These are phyloP conservation scores for Charanyca ferruginea DNA, from an alignment of 2,888 invertebrate species.

Conservation along the genomic window DNA sequence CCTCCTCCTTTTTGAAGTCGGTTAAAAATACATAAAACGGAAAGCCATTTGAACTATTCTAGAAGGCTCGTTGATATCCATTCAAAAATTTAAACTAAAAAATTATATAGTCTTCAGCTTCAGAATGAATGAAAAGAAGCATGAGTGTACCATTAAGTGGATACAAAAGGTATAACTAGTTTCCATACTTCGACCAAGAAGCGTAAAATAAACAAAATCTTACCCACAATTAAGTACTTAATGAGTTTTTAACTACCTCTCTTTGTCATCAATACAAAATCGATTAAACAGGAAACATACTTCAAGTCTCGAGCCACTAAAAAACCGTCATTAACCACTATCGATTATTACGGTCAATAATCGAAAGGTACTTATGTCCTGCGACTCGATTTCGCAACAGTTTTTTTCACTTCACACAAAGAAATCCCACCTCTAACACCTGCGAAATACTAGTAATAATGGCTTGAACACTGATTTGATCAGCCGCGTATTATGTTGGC, in stretches of 20 bases:
- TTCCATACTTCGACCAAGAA: background rate
- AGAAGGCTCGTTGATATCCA: too few species aligned
- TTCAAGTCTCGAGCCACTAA: slow-evolving; percentile 50
- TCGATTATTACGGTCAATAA: slow-evolving; percentile 64
- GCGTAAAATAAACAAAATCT: slow-evolving; percentile 11
- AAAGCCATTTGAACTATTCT: background rate
- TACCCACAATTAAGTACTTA: slow-evolving; percentile 34
- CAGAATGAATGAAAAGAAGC: background rate
- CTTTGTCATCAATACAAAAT: slow-evolving; percentile 47
- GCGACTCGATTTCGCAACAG: slow-evolving; percentile 52
- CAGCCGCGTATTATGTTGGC: slow-evolving; percentile 65
- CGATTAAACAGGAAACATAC: slow-evolving; percentile 49
- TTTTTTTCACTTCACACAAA: slow-evolving; percentile 24
- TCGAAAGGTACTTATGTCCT: slow-evolving; percentile 60
- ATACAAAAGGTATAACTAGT: background rate
- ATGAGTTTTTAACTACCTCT: slow-evolving; percentile 42
- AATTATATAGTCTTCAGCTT: too few species aligned
- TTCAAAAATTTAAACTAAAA: background rate
- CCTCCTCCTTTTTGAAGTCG: too few species aligned
- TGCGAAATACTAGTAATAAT: slow-evolving; percentile 39
- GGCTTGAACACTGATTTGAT: slow-evolving; percentile 55
- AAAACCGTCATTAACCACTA: slow-evolving; percentile 60
- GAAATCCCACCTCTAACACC: slow-evolving; percentile 43
- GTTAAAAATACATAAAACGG: too few species aligned
- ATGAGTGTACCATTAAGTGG: background rate